These are phyloP conservation scores for Megaleporinus macrocephalus DNA, from an alignment of 2,113 vertebrate species.

Conservation along the genomic window DNA sequence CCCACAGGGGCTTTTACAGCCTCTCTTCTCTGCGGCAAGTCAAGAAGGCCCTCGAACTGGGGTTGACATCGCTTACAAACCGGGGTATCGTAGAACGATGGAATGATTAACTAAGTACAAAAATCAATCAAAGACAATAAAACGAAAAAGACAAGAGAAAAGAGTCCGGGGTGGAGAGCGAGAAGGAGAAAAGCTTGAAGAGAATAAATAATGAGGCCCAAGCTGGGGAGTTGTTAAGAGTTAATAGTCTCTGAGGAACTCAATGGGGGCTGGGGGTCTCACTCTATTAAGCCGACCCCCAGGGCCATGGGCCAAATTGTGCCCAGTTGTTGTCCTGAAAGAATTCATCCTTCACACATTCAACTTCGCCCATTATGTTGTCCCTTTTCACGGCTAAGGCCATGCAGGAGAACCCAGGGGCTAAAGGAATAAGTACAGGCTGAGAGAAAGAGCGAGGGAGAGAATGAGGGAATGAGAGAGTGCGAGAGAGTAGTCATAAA, in stretches of 20 bases:
- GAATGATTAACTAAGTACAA: constrained; percentile 59
- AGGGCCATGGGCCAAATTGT: constrained; percentile 91
- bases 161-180: constrained; percentile 64
- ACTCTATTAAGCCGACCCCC: constrained; percentile 99
- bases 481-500: constrained; percentile 85
- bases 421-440: constrained; percentile 89
- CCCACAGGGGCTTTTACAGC: constrained; percentile 80
- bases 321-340: constrained; percentile 89
- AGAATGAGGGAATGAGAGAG: constrained; percentile 27
- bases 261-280: constrained; percentile 93
- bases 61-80: constrained; percentile 52
- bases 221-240: constrained; percentile 89
- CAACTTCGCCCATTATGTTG: constrained; percentile 96
- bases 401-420: constrained; percentile 82
- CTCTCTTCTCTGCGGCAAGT: constrained; percentile 40
- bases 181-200: constrained; percentile 87
- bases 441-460: constrained; percentile 53
- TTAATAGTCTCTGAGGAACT: constrained; percentile 98
- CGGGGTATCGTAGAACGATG: constrained; percentile 51
- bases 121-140: constrained; percentile 60
- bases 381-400: constrained; percentile 89
- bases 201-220: constrained; percentile 93
- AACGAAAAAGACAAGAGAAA: constrained; percentile 77
- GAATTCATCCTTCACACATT: constrained; percentile 98
- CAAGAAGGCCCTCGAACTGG: constrained; percentile 43